Evolutionary conservation across 2,888 invertebrate species (phyloP).

Genomic region (Brenthis hecate): DNA sequence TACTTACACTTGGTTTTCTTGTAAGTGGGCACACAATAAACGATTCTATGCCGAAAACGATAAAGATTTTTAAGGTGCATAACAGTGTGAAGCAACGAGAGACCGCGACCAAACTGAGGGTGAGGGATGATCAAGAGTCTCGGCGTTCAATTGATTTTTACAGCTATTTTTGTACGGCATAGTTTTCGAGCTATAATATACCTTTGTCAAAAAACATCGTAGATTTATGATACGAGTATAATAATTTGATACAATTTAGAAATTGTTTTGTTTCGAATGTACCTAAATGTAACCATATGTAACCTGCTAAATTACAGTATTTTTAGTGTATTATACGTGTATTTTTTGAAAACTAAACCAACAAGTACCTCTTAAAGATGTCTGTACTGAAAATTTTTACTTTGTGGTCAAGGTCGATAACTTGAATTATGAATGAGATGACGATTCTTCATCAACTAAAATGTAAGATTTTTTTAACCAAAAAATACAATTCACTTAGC

Average conservation of each 20-base stretch:
- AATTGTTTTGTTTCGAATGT: no score
- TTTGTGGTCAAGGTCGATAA: conserved; percentile 9
- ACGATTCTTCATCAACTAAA: background rate
- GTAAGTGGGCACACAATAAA: conserved; percentile 14
- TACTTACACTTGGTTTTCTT: conserved; percentile 11
- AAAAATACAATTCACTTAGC: background rate
- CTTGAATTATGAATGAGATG: conserved; percentile 9
- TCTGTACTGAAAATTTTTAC: conserved; percentile 9
- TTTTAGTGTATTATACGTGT: no score
- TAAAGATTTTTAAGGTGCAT: conserved; percentile 38
- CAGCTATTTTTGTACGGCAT: conserved; percentile 68
- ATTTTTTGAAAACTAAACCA: conserved; percentile 1
- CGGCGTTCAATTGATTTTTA: conserved; percentile 73
- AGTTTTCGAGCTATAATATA: conserved; percentile 20
- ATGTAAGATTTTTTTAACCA: background rate
- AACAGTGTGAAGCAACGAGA: conserved; percentile 58
- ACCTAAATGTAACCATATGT: no score
- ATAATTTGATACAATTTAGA: no score
- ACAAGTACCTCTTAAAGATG: conserved; percentile 16
- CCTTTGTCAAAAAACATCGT: background rate
- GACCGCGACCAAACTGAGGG: conserved; percentile 63
- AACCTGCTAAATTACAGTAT: no score
- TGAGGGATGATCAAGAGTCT: conserved; percentile 56
- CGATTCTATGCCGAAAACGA: conserved; percentile 22
- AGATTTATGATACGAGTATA: no score